Base-by-base conservation (phyloP, 2,797 vertebrate species). In the Pangasius djambal region DNA sequence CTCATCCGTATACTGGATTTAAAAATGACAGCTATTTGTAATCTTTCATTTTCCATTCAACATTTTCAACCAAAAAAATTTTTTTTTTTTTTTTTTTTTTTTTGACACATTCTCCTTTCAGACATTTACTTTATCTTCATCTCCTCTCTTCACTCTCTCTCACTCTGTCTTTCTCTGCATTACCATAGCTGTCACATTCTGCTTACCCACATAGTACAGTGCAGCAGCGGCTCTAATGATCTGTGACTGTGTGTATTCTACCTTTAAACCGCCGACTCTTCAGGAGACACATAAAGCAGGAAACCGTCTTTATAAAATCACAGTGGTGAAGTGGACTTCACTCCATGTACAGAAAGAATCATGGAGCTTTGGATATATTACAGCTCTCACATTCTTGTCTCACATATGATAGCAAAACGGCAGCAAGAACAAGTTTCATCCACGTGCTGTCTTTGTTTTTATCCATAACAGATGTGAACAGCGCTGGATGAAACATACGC, bases 241-340 rank as follows among this genome's bases (percentile, higher is more conserved):
- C 69, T 78, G 88, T 84, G 81, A 89, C 88, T 83, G 85, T 89
- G 89, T 63, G 77, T 82, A 34, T 81, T 88, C 70, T 90, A 81
- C 84, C 48, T 88, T 86, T 90, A 88, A 79, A 77, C 84, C 50
- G 40, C 59, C 72, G 22, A 57, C 57, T 88, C 77, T 82, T 77
- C 83, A 48, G 84, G 59, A 87, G 72, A 87, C 59, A 57, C 65
- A 50, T 6, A 31, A 69, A 31, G 48, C 83, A 70, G 65, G n/a
- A 86, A 78, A 67, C 75, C 15, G 57, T 48, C 83, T 55, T 31
- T 7, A 57, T 31, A 44, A 57, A 57, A 67, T 37, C 52, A 31
- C 87, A 9, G 44, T 18, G 59, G 3, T 50, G 70, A 48, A 63
- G n/a, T 67, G 59, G 67, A 83, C 79, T 40, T 28, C 48, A 81